phyloP scores from a whole-genome alignment of 2,888 invertebrate species.

The Xestoiulus laeticollis region DNA sequence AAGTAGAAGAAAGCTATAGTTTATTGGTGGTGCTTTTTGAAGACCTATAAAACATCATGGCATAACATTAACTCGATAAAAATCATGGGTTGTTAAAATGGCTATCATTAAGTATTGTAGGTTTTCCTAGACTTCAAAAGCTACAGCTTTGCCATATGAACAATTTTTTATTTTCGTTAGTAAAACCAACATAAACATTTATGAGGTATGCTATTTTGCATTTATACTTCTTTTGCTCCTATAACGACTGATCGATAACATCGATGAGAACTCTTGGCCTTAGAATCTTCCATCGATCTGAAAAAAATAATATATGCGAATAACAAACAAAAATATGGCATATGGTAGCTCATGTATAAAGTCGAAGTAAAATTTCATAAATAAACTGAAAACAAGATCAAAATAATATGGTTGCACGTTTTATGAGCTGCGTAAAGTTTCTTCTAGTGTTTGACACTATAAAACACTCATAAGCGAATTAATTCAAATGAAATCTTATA shows the following conservation, averaged over 20 bases:
- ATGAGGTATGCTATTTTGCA: background rate
- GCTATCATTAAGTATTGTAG: constrained; percentile 19
- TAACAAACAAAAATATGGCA: background rate
- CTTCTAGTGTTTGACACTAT: too few relatives aligned
- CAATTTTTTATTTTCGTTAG: background rate
- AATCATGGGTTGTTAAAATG: constrained; percentile 40
- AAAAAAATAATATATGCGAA: background rate
- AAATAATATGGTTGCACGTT: too few relatives aligned
- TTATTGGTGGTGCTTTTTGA: constrained; percentile 35
- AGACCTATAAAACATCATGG: constrained; percentile 14
- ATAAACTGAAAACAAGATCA: too few relatives aligned
- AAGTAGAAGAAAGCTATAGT: background rate
- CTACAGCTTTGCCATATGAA: background rate
- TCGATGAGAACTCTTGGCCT: background rate
- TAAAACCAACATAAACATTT: constrained; percentile 5
- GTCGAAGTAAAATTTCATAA: background rate
- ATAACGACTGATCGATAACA: background rate
- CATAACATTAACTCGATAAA: constrained; percentile 36
- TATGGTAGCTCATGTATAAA: background rate
- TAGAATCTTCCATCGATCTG: background rate
- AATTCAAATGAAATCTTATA: too few relatives aligned
- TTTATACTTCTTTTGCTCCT: background rate
- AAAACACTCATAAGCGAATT: too few relatives aligned
- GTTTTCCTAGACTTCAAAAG: constrained; percentile 20
- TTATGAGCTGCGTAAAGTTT: too few relatives aligned